Evolutionary conservation across 2,113 vertebrate species (phyloP), one percentile per base, ranked within the genome.

Genomic region (Actenoides hombroni): DNA sequence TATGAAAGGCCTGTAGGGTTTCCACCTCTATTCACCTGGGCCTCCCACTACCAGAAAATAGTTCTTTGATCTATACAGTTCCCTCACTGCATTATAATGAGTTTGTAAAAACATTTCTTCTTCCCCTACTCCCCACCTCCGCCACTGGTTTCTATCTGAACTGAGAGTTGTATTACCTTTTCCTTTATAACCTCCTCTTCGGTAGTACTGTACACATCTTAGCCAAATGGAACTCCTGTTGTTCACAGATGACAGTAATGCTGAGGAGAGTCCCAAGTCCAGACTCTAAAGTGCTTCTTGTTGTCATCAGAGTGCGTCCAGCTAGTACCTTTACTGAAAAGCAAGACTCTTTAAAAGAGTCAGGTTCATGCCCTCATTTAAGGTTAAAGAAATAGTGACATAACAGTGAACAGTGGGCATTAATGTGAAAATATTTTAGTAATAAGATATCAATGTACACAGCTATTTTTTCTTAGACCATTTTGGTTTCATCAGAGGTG

Each of bases 21-120:
- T 80, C 75, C 46, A 91, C 78, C 37, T 83, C 37, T 87, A 9
- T 83, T 93, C 87, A 95, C 75, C 78, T 90, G 77, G 93, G 75
- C 79, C 33, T 90, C 67, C 68, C 31, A 90, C 67, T 86, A 80
- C 54, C 15, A 85, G 78, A 93, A 96, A 94, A 90, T 67, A 80
- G 9, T 69, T 44, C 37, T 95, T 93, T 95, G 89, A 94, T 96
- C 70, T 89, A 24, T 87, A 83, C 59, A 61, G 59, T 92, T 94
- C 82, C 31, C 20, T 94, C 56, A 24, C 28, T 80, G 63, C 44
- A 54, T 91, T 93, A 67, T 40, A 91, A 49, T 70, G 59, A 74
- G 40, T 69, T 93, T 91, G 44, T 77, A 65, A 76, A 95, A 93
- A 28, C 8, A 74, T 83, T 94, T 83, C 24, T 83, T 92, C 26